A percentile compares a stretch with the other conserved stretches of the same genome.
Conservation (phyloP, 2,797 vertebrate species). For the Momotus momota region DNA sequence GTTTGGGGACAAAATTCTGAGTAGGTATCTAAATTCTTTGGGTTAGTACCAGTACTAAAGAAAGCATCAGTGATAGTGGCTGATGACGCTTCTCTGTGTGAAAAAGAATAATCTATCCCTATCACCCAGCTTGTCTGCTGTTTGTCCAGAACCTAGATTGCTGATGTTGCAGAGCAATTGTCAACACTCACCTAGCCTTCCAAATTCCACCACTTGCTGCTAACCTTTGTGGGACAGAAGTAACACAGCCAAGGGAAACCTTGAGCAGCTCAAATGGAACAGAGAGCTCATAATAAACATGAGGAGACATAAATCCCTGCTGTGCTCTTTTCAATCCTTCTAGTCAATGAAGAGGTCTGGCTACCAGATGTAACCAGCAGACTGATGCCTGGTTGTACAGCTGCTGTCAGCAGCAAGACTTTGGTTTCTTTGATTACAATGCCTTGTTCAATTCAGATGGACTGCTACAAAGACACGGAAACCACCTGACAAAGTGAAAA, state of each 20-base stretch:
- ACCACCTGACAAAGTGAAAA: background rate
- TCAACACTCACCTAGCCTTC: background rate
- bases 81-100: background rate
- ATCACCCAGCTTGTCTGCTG: background rate
- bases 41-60: background rate
- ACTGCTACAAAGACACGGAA: background rate
- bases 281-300: background rate
- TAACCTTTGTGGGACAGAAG: background rate
- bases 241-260: background rate
- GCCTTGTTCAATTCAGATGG: background rate
- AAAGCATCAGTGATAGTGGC: background rate
- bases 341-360: background rate
- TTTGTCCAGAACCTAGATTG: background rate
- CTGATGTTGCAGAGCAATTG: background rate
- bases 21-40: background rate
- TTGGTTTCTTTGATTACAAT: background rate
- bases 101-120: background rate
- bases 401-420: background rate
- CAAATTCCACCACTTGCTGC: background rate
- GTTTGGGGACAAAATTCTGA: background rate
- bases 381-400: background rate
- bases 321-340: background rate
- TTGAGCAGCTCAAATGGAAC: background rate
- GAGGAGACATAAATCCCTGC: background rate
- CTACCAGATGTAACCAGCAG: background rate